Conservation (phyloP, 2,888 invertebrate genomes). For the Apotomis capreana region DNA sequence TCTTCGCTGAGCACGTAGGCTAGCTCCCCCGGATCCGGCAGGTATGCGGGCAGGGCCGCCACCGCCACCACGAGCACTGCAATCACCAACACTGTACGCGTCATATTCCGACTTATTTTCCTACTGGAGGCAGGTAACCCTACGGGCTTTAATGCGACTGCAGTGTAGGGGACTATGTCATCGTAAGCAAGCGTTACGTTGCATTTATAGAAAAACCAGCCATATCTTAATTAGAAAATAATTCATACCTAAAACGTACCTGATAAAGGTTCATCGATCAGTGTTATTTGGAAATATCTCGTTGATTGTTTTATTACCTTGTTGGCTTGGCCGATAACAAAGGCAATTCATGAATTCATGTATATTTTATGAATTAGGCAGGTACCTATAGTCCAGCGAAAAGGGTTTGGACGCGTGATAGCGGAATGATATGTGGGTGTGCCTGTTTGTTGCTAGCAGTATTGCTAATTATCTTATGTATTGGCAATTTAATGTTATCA, state of each 20-base stretch:
- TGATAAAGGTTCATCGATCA: constrained; percentile 14
- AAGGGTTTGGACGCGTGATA: not conserved
- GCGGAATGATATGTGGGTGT: constrained; percentile 9
- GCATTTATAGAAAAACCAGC: constrained; percentile 5
- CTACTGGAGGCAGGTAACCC: constrained; percentile 1
- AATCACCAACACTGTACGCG: constrained; percentile 50
- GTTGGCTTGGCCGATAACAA: not conserved
- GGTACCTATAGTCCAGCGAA: not conserved
- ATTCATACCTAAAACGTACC: not conserved
- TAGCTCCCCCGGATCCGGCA: constrained; percentile 65
- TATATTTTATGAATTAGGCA: not conserved
- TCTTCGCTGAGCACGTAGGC: constrained; percentile 70
- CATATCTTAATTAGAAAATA: not conserved
- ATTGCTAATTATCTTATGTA: not conserved
- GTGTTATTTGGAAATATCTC: constrained; percentile 10
- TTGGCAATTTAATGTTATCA: not conserved
- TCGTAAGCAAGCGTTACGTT: not conserved
- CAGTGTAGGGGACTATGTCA: not conserved
- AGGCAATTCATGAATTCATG: not conserved
- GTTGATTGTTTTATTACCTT: constrained; percentile 17
- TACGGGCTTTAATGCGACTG: constrained; percentile 4
- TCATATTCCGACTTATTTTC: constrained; percentile 26
- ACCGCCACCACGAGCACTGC: constrained; percentile 51
- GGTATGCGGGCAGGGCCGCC: constrained; percentile 52
- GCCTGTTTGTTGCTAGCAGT: not conserved